These are phyloP conservation scores for Helleia helle DNA, from an alignment of 2,888 invertebrate genomes.

Conservation along the genomic window DNA sequence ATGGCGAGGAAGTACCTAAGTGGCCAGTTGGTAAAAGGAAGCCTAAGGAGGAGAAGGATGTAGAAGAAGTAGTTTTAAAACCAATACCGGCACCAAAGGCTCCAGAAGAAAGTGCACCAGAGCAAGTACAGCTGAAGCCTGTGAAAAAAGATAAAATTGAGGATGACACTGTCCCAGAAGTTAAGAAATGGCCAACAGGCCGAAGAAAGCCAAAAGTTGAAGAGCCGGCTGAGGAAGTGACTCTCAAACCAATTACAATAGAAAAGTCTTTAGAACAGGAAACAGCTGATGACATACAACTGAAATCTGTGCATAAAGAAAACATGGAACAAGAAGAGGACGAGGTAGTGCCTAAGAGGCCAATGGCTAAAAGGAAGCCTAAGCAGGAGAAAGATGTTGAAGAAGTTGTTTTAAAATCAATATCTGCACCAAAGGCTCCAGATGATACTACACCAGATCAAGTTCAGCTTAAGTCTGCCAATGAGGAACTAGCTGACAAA, in stretches of 20 bases:
- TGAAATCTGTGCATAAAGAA: constrained; percentile 31
- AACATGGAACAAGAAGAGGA: constrained; percentile 33
- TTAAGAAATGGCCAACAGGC: constrained; percentile 34
- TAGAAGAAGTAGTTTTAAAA: constrained; percentile 64
- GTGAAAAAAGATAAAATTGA: constrained; percentile 24
- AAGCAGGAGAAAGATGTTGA: constrained; percentile 33
- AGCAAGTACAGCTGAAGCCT: constrained; percentile 35
- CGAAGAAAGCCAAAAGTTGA: constrained; percentile 35
- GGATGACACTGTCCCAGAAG: constrained; percentile 26
- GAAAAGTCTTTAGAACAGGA: constrained; percentile 28
- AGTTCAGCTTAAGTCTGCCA: constrained; percentile 18
- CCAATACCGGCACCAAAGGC: constrained; percentile 38
- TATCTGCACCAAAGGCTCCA: too few species aligned
- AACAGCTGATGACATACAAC: constrained; percentile 32
- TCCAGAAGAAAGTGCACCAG: constrained; percentile 40
- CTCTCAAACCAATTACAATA: constrained; percentile 52
- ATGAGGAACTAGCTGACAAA: constrained; percentile 24
- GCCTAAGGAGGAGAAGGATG: constrained; percentile 43
- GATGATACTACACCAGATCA: too few species aligned
- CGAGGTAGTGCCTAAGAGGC: constrained; percentile 28
- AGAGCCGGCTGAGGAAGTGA: constrained; percentile 40
- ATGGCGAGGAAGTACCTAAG: constrained; percentile 26
- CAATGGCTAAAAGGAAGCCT: constrained; percentile 31
- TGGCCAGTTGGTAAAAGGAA: constrained; percentile 36
- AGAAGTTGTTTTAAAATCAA: constrained; percentile 24